phyloP scores from a whole-genome alignment of 2,888 invertebrate genomes.

The Strigamia maritima region DNA sequence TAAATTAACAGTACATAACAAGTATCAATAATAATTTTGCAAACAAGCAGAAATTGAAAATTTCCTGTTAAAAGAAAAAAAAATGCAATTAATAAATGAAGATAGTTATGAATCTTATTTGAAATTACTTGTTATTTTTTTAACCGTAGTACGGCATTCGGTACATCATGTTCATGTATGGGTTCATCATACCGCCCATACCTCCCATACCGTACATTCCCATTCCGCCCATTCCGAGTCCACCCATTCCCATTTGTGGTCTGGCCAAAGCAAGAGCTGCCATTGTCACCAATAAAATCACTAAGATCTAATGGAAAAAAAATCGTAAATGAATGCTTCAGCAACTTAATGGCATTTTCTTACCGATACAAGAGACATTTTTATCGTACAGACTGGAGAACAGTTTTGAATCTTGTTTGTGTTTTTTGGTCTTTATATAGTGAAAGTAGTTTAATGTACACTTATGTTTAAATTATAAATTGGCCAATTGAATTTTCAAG shows the following conservation, averaged over 20 bases:
- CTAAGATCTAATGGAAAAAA: not conserved
- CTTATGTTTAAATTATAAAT: not conserved
- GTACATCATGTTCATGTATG: not conserved
- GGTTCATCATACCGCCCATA: not conserved
- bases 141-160: not conserved
- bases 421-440: not conserved
- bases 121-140: not conserved
- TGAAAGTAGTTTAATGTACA: not conserved
- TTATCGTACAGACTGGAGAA: not conserved
- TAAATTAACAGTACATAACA: not conserved
- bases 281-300: not conserved
- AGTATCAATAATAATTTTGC: not conserved
- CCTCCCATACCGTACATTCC: not conserved
- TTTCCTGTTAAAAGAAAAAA: not conserved
- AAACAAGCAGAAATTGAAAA: not conserved
- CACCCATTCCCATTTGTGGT: constrained; percentile 18
- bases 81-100: not conserved
- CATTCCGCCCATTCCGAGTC: constrained; percentile 9
- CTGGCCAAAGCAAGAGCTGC: not conserved
- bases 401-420: not conserved
- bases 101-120: not conserved
- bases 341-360: not conserved
- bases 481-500: not conserved
- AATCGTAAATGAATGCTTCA: not conserved
- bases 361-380: constrained; percentile 17